A percentile compares a stretch with the other conserved stretches of the same genome.
Evolutionary conservation across 2,797 vertebrate genomes (phyloP).

Genomic region (Gambusia yucatana): DNA sequence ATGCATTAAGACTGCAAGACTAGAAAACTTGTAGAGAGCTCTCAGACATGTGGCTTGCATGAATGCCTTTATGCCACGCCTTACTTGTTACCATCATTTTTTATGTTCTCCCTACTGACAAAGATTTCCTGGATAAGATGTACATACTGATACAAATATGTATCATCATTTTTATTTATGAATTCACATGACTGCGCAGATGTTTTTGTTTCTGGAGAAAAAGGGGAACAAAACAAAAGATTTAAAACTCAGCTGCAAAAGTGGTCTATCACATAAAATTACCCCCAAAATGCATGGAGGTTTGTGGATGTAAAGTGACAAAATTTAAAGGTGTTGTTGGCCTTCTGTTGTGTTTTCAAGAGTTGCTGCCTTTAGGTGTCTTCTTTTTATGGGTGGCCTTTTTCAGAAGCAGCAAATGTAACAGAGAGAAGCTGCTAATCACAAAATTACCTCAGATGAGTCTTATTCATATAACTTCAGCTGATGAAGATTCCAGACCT

Average conservation of each 20-base stretch:
- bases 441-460: neutral
- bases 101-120: neutral
- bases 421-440: neutral
- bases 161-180: neutral
- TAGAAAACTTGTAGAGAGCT: neutral
- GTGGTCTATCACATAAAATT: neutral
- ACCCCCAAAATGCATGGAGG: no score
- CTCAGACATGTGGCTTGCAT: constrained; percentile 19
- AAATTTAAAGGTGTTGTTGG: neutral
- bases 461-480: neutral
- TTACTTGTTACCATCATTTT: constrained; percentile 2
- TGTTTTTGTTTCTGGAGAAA: neutral
- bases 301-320: neutral
- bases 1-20: neutral
- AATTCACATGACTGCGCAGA: neutral
- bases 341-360: neutral
- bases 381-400: neutral
- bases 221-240: neutral
- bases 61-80: constrained; percentile 27
- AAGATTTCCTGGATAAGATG: neutral
- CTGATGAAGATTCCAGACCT: neutral
- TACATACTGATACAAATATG: neutral
- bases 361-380: neutral
- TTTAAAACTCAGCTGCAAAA: neutral
- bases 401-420: neutral